Conservation (phyloP, 2,888 invertebrate genomes). For the Scaptomyza reducta region DNA sequence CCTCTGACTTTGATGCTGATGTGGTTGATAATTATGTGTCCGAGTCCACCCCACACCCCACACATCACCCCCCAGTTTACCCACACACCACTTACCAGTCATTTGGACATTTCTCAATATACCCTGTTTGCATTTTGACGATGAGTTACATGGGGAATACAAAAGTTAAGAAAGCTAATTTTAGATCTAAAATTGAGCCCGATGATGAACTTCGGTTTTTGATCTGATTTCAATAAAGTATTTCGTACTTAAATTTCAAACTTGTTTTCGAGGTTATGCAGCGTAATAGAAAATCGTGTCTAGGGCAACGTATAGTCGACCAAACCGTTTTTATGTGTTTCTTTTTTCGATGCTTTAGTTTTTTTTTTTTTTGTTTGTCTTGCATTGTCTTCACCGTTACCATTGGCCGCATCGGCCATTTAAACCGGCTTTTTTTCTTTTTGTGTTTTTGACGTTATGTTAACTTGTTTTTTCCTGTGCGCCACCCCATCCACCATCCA, state of each 20-base stretch:
- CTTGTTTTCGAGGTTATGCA: too few species aligned
- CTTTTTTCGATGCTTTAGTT: not conserved
- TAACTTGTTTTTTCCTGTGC: conserved; percentile 78
- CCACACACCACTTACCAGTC: not conserved
- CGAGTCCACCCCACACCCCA: conserved; percentile 34
- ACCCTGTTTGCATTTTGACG: not conserved
- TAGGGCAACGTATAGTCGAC: not conserved
- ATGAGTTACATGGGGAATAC: too few species aligned
- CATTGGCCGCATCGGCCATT: conserved; percentile 56
- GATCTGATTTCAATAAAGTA: too few species aligned
- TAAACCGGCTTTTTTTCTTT: conserved; percentile 45
- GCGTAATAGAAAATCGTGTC: too few species aligned
- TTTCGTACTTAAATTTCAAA: not conserved
- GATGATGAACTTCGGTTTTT: too few species aligned
- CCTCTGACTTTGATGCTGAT: conserved; percentile 60
- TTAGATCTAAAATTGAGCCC: not conserved
- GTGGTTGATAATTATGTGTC: conserved; percentile 78
- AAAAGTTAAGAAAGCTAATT: not conserved
- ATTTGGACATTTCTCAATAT: conserved; percentile 35
- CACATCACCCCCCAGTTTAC: not conserved
- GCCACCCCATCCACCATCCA: conserved; percentile 6
- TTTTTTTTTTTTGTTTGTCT: conserved; percentile 21
- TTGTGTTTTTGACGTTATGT: conserved; percentile 70
- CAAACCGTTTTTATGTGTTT: not conserved
- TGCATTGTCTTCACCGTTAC: conserved; percentile 50